Conservation (phyloP, 2,888 invertebrate genomes). For the Sarcophaga rosellei region DNA sequence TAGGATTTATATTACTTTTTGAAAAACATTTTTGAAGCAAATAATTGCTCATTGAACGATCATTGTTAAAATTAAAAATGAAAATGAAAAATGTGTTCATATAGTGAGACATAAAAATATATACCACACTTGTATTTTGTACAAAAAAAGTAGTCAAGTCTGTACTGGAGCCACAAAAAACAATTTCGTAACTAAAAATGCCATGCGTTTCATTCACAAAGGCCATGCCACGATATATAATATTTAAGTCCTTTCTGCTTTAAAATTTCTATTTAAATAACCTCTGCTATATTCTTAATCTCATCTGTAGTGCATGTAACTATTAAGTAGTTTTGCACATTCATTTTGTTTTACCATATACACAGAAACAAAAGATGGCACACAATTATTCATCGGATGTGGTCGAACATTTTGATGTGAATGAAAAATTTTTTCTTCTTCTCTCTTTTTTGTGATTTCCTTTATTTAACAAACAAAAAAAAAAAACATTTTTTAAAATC, state of each 20-base stretch:
- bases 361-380: slow-evolving; percentile 49
- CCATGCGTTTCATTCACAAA: too few species aligned
- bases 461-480: slow-evolving; percentile 45
- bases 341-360: slow-evolving; percentile 33
- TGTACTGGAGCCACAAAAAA: too few species aligned
- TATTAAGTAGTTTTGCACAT: slow-evolving; percentile 13
- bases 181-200: too few species aligned
- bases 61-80: slow-evolving; percentile 34
- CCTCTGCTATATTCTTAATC: slow-evolving; percentile 22
- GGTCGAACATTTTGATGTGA: slow-evolving; percentile 56
- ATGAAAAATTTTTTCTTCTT: not conserved
- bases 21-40: slow-evolving; percentile 40
- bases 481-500: slow-evolving; percentile 28
- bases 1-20: slow-evolving; percentile 37
- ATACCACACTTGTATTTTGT: too few species aligned
- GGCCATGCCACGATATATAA: too few species aligned
- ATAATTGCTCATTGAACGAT: slow-evolving; percentile 62
- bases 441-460: not conserved
- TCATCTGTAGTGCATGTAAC: not conserved
- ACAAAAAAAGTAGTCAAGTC: too few species aligned
- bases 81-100: slow-evolving; percentile 46
- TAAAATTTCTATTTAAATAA: not conserved
- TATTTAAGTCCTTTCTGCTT: too few species aligned
- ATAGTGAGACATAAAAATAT: slow-evolving; percentile 5
- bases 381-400: slow-evolving; percentile 58